Percentiles rank a stretch among this genome's conserved stretches.
Conservation (phyloP, 2,113 vertebrate genomes). For the Narcine bancroftii region DNA sequence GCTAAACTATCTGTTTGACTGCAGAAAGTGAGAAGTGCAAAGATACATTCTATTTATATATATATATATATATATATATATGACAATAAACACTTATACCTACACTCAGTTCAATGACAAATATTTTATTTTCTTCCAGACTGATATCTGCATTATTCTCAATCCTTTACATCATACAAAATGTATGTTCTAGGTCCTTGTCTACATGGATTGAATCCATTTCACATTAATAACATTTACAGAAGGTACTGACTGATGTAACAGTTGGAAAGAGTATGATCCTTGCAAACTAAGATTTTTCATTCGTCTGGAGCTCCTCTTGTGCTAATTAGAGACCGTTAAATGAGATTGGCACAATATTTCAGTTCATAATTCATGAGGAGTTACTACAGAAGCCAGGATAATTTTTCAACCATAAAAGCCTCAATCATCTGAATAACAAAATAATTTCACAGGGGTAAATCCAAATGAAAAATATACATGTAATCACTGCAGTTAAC, state of each 20-base stretch:
- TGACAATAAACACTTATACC: no score
- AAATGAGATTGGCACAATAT: neutral
- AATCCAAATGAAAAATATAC: neutral
- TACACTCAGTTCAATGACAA: neutral
- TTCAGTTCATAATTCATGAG: neutral
- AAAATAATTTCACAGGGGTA: neutral
- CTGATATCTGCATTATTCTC: neutral
- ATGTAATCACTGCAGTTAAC: neutral
- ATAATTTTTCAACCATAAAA: neutral
- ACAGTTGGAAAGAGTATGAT: neutral
- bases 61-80: no score
- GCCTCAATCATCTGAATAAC: neutral
- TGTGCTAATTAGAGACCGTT: neutral
- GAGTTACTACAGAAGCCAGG: neutral
- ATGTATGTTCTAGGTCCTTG: conserved; percentile 20
- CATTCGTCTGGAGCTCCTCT: neutral
- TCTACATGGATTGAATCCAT: neutral
- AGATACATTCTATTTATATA: no score
- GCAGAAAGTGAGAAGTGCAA: no score
- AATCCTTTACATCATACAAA: neutral
- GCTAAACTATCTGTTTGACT: no score
- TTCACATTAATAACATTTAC: conserved; percentile 32
- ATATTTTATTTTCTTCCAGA: neutral
- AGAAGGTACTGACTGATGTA: neutral
- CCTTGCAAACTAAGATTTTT: neutral